phyloP scores from a whole-genome alignment of 2,113 vertebrate genomes.

The Crotalus helleri region DNA sequence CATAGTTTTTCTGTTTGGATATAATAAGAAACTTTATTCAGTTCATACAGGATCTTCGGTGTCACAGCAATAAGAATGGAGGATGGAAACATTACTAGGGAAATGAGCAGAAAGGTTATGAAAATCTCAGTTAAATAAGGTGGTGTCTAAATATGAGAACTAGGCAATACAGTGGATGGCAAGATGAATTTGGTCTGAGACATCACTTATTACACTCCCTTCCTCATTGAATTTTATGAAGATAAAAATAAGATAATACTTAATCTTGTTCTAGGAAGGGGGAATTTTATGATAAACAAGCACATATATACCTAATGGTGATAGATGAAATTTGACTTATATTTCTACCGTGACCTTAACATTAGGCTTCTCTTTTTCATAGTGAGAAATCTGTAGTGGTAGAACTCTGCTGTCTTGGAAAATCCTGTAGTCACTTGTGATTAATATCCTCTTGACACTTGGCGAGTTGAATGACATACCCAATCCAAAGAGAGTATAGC shows the following conservation, averaged over 20 bases:
- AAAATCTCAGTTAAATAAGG: not conserved
- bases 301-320: not conserved
- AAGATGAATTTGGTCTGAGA: not conserved
- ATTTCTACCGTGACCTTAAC: not conserved
- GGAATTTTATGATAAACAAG: not conserved
- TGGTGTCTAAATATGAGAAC: not conserved
- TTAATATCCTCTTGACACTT: not conserved
- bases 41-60: not conserved
- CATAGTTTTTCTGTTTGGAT: not conserved
- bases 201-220: not conserved
- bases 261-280: not conserved
- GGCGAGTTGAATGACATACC: not conserved
- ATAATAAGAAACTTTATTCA: not conserved
- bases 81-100: not conserved
- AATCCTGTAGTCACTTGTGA: not conserved
- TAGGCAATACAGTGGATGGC: not conserved
- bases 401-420: not conserved
- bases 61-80: not conserved
- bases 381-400: not conserved
- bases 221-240: not conserved
- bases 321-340: not conserved
- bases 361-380: not conserved
- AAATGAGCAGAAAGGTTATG: not conserved
- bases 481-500: not conserved
- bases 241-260: not conserved